phyloP scores from a whole-genome alignment of 2,888 invertebrate species.

The Siphlonurus alternatus region DNA sequence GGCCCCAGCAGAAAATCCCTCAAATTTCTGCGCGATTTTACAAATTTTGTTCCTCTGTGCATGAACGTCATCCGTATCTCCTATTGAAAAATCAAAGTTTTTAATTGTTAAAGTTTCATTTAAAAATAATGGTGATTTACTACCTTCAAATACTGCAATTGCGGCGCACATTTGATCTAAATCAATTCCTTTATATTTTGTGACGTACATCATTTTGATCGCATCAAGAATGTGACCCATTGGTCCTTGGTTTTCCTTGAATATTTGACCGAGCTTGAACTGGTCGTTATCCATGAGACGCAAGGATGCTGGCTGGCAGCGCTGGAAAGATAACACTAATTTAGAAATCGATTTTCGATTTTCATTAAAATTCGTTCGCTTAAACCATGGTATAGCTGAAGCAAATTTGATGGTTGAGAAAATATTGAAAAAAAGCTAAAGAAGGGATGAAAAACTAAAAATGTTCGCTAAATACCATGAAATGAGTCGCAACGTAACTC shows the following conservation, averaged over 20 bases:
- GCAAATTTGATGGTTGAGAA: too few species aligned
- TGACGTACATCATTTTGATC: constrained; percentile 34
- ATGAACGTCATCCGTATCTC: background rate
- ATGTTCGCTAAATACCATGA: too few species aligned
- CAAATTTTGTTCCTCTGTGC: background rate
- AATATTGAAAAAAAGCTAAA: too few species aligned
- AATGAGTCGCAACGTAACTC: too few species aligned
- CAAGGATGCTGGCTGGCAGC: constrained; percentile 40
- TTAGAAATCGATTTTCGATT: too few species aligned
- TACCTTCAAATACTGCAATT: constrained; percentile 39
- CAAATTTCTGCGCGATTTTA: background rate
- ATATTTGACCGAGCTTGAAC: constrained; percentile 33
- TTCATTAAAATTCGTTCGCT: too few species aligned
- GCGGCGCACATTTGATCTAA: constrained; percentile 33
- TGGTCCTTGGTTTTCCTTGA: constrained; percentile 19
- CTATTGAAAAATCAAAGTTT: background rate
- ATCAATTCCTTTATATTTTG: constrained; percentile 34
- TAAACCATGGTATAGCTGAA: too few species aligned
- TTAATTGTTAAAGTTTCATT: background rate
- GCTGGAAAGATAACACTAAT: constrained; percentile 20
- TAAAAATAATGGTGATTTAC: too few species aligned
- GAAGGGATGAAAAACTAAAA: too few species aligned
- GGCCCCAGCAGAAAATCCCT: background rate
- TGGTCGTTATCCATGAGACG: constrained; percentile 43
- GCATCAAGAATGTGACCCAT: constrained; percentile 29